A percentile compares a stretch with the other conserved stretches of the same genome.
Evolutionary conservation across 2,888 invertebrate genomes (phyloP).

Genomic region (Auanema freiburgensis): DNA sequence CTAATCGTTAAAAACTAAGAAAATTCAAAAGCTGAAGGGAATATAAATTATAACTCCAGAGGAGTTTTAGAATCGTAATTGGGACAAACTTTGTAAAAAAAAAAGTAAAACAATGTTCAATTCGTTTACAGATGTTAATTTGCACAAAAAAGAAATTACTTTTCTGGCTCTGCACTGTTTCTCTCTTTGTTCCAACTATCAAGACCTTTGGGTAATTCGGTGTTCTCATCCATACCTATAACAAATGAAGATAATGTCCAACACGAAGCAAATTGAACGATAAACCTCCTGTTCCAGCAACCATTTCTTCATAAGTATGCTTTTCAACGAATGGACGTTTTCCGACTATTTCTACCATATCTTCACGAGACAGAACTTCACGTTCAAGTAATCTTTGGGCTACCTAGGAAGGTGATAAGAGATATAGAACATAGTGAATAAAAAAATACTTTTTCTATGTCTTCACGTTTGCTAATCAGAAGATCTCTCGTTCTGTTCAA

Average conservation of each 20-base stretch:
- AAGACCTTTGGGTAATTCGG: constrained; percentile 87
- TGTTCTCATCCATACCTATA: constrained; percentile 89
- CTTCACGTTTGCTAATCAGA: constrained; percentile 78
- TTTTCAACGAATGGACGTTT: constrained; percentile 94
- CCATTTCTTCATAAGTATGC: constrained; percentile 98
- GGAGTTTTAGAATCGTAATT: neutral
- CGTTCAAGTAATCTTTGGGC: constrained; percentile 87
- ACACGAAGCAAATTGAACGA: neutral
- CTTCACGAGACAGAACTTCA: constrained; percentile 90
- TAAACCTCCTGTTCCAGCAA: constrained; percentile 78
- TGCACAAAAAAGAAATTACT: constrained; percentile 4
- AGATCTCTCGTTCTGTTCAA: constrained; percentile 80
- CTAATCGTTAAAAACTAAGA: neutral
- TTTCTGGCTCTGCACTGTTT: constrained; percentile 23
- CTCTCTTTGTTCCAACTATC: constrained; percentile 81
- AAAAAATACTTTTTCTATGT: constrained; percentile 77
- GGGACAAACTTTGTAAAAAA: neutral
- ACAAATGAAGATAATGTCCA: neutral
- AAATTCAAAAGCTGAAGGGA: neutral
- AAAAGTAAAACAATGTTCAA: neutral
- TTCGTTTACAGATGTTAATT: neutral
- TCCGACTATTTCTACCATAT: constrained; percentile 95
- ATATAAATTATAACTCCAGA: constrained; percentile 13
- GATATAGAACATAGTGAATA: neutral
- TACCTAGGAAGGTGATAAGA: constrained; percentile 71